These are phyloP conservation scores for Pachycephala philippinensis DNA, from an alignment of 2,113 vertebrate species.

Conservation along the genomic window DNA sequence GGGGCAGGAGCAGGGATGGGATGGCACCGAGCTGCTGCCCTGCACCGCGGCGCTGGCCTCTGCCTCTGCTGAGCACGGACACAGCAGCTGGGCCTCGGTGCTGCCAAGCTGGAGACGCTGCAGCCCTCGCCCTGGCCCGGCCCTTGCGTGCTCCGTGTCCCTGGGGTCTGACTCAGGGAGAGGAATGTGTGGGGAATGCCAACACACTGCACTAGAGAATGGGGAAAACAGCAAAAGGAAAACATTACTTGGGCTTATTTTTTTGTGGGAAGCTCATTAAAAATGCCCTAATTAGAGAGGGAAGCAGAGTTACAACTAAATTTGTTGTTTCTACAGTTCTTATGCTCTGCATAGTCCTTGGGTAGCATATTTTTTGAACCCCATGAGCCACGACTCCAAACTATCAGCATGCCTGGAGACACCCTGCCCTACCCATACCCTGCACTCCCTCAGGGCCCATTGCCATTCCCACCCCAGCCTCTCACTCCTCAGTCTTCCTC, in stretches of 20 bases:
- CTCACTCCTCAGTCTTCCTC: neutral
- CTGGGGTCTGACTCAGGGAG: neutral
- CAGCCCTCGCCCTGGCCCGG: rapidly evolving
- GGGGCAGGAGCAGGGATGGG: neutral
- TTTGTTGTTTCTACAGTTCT: neutral
- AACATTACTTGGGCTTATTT: neutral
- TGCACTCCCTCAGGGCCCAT: neutral
- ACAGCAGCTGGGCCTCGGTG: rapidly evolving
- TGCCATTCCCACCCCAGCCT: neutral
- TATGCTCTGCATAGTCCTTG: neutral
- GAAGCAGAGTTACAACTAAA: neutral
- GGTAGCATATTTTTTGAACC: neutral
- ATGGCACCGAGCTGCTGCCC: neutral
- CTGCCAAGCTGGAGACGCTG: neutral
- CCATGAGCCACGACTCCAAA: neutral
- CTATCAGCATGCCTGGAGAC: neutral
- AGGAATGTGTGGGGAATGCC: constrained; percentile 31
- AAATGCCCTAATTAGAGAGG: neutral
- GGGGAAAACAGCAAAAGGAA: constrained; percentile 12
- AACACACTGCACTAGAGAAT: neutral
- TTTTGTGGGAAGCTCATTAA: neutral
- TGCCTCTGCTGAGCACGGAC: rapidly evolving
- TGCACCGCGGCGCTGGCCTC: rapidly evolving
- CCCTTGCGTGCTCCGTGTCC: neutral
- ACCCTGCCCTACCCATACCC: neutral